These are phyloP conservation scores for Premnoplex brunnescens DNA, from an alignment of 2,797 vertebrate genomes.

Conservation along the genomic window DNA sequence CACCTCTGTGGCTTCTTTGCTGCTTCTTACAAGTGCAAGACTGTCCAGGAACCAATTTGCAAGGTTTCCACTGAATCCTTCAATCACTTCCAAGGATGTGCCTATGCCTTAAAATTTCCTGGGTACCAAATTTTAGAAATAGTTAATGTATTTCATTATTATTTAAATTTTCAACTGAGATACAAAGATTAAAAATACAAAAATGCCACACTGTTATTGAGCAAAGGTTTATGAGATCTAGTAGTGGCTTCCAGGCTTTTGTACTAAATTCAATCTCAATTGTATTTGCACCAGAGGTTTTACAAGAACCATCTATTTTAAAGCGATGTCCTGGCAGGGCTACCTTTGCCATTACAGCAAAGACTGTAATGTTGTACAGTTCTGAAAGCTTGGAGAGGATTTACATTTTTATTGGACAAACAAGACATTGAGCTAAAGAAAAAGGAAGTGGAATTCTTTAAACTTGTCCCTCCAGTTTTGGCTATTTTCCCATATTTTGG, in stretches of 20 bases:
- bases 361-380: background rate
- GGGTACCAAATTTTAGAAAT: background rate
- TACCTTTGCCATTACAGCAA: background rate
- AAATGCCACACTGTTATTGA: background rate
- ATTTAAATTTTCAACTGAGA: background rate
- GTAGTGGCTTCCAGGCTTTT: background rate
- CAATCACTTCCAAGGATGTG: background rate
- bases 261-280: background rate
- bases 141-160: background rate
- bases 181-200: background rate
- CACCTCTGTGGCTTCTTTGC: background rate
- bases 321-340: background rate
- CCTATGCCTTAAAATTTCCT: background rate
- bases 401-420: background rate
- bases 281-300: background rate
- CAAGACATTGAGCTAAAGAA: background rate
- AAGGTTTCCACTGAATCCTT: background rate
- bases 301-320: background rate
- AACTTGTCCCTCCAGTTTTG: background rate
- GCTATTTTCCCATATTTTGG: background rate
- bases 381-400: background rate
- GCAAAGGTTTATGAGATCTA: background rate
- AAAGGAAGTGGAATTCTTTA: background rate
- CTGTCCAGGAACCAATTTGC: background rate
- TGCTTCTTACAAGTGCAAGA: background rate